Evolutionary conservation across 1,140 invertebrate species (phyloP), one percentile per base, ranked within the genome.

Genomic region (Uloborus diversus): DNA sequence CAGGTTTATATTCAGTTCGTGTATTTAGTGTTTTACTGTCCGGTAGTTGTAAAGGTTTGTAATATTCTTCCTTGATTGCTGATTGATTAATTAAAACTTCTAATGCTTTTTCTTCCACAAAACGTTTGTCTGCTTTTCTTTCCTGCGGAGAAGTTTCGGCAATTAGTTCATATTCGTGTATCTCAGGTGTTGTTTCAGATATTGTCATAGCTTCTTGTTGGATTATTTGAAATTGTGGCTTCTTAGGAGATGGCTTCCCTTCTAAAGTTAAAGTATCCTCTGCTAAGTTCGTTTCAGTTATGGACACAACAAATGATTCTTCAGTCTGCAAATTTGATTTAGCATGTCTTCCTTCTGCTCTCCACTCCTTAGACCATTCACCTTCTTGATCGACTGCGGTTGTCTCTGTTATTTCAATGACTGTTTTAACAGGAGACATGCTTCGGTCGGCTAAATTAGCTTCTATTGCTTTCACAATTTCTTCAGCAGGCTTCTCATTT

Each of bases 1-100:
- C 76, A 25, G 64, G 76, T 25, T 79, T 79, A 32, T 49, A 69
- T 27, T 79, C 64, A 9, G 91, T 70, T 5, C 81, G 83, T 11
- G 90, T 57, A 57, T 87, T 84, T 14, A 90, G 90, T 14, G 79
- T 78, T 83, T 82, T 88, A 89, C 14, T 82, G 33, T 87, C 85
- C 3, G 88, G 87, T 82, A 85, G 82, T 25, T 47, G 37, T 25
- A 37, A n/a, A 35, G 75, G 65, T 42, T 61, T 79, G 51, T 81
- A 75, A 27, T 56, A 61, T 17, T 27, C 78, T 59, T 75, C 82
- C 49, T 83, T 64, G 14, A 20, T 37, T 11, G 32, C 61, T 13
- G 62, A 14, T 49, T 81, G 71, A 64, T 62, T 68, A 30, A 76
- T 33, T 17, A 23, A 70, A 11, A 82, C 56, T 57, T 62, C n/a